These are phyloP conservation scores for Physella acuta DNA, from an alignment of 1,140 invertebrate species.

Conservation along the genomic window DNA sequence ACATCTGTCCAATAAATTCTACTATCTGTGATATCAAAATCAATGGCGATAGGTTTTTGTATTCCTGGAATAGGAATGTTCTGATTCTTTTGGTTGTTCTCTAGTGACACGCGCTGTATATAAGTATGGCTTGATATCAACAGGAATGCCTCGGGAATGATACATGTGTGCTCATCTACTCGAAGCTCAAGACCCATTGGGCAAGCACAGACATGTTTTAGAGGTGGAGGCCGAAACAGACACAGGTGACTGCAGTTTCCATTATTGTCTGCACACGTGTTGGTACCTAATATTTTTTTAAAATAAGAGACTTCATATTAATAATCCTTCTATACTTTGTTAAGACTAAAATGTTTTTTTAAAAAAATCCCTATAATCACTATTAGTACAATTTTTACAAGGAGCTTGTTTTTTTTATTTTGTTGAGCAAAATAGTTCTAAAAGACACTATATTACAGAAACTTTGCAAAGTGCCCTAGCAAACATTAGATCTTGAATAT, in stretches of 20 bases:
- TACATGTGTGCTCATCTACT: constrained; percentile 76
- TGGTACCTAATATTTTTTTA: constrained; percentile 65
- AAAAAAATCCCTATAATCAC: no score
- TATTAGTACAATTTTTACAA: no score
- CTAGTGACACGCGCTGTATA: constrained; percentile 68
- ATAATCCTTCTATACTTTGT: background rate
- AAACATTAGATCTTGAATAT: no score
- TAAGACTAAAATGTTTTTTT: no score
- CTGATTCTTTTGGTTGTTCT: constrained; percentile 78
- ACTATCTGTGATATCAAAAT: constrained; percentile 85
- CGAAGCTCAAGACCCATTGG: constrained; percentile 76
- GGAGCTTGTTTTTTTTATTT: no score
- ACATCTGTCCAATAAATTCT: constrained; percentile 91
- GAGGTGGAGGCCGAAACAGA: constrained; percentile 77
- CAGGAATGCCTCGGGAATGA: constrained; percentile 84
- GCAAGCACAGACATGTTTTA: constrained; percentile 74
- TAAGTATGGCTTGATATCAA: constrained; percentile 81
- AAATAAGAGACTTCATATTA: background rate
- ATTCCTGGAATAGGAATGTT: constrained; percentile 66
- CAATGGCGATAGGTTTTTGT: constrained; percentile 84
- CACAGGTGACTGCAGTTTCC: constrained; percentile 97
- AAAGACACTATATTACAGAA: no score
- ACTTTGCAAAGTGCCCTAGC: no score
- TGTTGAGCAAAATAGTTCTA: no score
- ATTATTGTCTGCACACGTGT: constrained; percentile 90